Conservation (phyloP, 2,888 invertebrate species). For the Lysandra bellargus region DNA sequence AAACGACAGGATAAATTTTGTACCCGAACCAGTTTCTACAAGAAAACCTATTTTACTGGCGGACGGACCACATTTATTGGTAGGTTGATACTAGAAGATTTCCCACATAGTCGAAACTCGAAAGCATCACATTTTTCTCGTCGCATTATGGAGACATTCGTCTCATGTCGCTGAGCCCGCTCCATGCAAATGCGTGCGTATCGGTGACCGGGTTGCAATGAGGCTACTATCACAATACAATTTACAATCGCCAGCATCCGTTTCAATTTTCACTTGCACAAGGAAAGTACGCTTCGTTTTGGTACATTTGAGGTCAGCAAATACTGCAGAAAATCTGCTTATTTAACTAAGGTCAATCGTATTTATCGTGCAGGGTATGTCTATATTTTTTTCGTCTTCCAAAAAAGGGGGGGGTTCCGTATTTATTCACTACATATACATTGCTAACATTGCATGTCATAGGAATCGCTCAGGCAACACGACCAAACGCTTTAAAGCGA, state of each 20-base stretch:
- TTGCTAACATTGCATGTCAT: no score
- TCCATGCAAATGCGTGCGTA: slow-evolving; percentile 74
- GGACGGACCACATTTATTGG: no score
- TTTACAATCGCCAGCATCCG: slow-evolving; percentile 36
- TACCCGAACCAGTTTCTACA: no score
- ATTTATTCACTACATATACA: no score
- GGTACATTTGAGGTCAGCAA: neutral
- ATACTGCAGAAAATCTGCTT: neutral
- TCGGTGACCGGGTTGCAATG: slow-evolving; percentile 75
- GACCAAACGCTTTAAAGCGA: no score
- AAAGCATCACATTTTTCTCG: neutral
- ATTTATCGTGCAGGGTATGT: neutral
- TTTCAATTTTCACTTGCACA: slow-evolving; percentile 19
- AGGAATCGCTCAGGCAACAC: no score
- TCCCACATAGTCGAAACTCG: neutral
- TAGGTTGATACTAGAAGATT: neutral
- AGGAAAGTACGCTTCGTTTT: neutral
- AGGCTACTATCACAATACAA: slow-evolving; percentile 50
- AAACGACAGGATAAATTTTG: no score
- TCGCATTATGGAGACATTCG: slow-evolving; percentile 34
- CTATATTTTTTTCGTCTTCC: no score
- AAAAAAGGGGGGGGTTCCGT: no score
- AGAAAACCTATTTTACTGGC: no score
- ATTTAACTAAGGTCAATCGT: neutral
- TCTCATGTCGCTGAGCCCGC: slow-evolving; percentile 66